Evolutionary conservation across 2,797 vertebrate genomes (phyloP).

Genomic region (Pyrocephalus nanus): DNA sequence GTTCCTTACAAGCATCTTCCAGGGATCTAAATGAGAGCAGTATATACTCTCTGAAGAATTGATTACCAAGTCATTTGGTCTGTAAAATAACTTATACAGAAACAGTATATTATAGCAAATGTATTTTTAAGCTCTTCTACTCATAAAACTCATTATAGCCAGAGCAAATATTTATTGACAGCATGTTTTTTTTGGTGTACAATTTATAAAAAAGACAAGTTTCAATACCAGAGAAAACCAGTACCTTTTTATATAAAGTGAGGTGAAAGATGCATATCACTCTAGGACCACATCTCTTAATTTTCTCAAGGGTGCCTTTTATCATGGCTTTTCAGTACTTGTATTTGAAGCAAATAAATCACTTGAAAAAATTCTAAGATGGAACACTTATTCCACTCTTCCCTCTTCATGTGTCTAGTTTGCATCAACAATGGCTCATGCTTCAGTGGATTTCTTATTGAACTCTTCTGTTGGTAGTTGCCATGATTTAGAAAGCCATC

Average conservation of each 20-base stretch:
- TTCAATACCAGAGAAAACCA: background rate
- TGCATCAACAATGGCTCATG: background rate
- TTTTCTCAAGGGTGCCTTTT: slow-evolving; percentile 10
- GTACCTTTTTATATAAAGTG: background rate
- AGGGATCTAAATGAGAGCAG: background rate
- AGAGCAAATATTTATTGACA: slow-evolving; percentile 12
- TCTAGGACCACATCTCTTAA: background rate
- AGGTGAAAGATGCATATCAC: background rate
- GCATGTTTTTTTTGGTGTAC: background rate
- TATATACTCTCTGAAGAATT: background rate
- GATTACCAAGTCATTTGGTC: background rate
- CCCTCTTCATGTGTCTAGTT: background rate
- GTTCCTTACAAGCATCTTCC: background rate
- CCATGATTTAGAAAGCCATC: background rate
- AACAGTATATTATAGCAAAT: background rate
- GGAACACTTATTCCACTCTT: background rate
- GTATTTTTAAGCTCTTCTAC: background rate
- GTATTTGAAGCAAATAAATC: slow-evolving; percentile 14
- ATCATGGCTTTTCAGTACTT: background rate
- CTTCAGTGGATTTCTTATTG: background rate
- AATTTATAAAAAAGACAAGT: background rate
- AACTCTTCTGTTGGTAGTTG: background rate
- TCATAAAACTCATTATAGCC: background rate
- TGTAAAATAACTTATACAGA: background rate
- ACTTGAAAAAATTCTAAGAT: background rate